Evolutionary conservation across 2,113 vertebrate genomes (phyloP).

Genomic region (Pyxicephalus adspersus): DNA sequence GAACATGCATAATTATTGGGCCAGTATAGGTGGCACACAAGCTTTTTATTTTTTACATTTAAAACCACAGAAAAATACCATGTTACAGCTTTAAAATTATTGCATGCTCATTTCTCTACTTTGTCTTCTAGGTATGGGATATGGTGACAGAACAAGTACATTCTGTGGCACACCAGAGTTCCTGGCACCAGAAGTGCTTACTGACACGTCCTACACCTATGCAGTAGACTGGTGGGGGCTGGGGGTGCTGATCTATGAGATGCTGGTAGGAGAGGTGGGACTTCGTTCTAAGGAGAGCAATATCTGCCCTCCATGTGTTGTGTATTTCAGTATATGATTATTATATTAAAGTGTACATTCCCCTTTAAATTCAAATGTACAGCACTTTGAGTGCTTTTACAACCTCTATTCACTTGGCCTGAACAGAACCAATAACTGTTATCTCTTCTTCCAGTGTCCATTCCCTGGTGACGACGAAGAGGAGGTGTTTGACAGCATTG

Average conservation of each 20-base stretch:
- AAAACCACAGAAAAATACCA: too few species aligned
- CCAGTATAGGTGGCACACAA: too few species aligned
- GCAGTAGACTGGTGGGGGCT: conserved; percentile 98
- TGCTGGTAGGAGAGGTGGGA: conserved; percentile 96
- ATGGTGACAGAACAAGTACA: conserved; percentile 90
- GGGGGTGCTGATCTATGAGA: conserved; percentile 94
- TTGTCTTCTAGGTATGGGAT: conserved; percentile 83
- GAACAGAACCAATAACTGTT: background rate
- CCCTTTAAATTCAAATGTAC: background rate
- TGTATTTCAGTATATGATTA: too few species aligned
- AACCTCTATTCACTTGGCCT: background rate
- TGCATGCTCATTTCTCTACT: background rate
- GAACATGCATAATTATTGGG: too few species aligned
- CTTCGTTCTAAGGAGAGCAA: background rate
- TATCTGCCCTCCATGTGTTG: too few species aligned
- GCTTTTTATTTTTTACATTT: too few species aligned
- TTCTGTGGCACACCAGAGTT: conserved; percentile 98
- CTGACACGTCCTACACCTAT: conserved; percentile 87
- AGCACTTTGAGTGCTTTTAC: background rate
- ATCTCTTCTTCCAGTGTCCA: conserved; percentile 76
- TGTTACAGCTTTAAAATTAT: too few species aligned
- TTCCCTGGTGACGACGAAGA: conserved; percentile 97
- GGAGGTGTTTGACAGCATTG: conserved; percentile 96
- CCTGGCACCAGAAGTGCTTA: conserved; percentile 93
- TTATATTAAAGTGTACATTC: too few species aligned